phyloP scores from a whole-genome alignment of 2,113 vertebrate species.

The Sceloporus tristichus region DNA sequence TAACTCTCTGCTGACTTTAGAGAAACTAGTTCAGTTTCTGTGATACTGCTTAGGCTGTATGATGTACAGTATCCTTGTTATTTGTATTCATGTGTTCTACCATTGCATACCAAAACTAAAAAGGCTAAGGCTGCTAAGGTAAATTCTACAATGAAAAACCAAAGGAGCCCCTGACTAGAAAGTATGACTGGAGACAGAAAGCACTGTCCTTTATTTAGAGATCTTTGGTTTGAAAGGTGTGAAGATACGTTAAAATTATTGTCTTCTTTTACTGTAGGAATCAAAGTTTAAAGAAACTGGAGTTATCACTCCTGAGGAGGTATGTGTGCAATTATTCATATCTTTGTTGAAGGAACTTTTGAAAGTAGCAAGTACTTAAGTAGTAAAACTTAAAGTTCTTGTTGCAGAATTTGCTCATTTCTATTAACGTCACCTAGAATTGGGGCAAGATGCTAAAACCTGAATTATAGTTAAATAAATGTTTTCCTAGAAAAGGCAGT shows the following conservation, averaged over 20 bases:
- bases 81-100: neutral
- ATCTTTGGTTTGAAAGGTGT: conserved; percentile 19
- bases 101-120: neutral
- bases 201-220: neutral
- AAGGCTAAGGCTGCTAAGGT: neutral
- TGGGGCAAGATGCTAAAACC: neutral
- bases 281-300: conserved; percentile 99
- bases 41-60: neutral
- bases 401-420: neutral
- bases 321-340: conserved; percentile 62
- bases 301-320: conserved; percentile 98
- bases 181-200: neutral
- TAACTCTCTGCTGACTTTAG: neutral
- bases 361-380: neutral
- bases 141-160: neutral
- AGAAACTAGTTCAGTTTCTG: neutral
- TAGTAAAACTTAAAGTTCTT: neutral
- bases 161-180: neutral
- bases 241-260: conserved; percentile 25
- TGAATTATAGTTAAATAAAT: neutral
- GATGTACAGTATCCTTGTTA: neutral
- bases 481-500: neutral
- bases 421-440: neutral
- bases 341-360: conserved; percentile 7
- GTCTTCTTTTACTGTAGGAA: conserved; percentile 81